phyloP scores from a whole-genome alignment of 2,797 vertebrate species.

The Choloepus didactylus region DNA sequence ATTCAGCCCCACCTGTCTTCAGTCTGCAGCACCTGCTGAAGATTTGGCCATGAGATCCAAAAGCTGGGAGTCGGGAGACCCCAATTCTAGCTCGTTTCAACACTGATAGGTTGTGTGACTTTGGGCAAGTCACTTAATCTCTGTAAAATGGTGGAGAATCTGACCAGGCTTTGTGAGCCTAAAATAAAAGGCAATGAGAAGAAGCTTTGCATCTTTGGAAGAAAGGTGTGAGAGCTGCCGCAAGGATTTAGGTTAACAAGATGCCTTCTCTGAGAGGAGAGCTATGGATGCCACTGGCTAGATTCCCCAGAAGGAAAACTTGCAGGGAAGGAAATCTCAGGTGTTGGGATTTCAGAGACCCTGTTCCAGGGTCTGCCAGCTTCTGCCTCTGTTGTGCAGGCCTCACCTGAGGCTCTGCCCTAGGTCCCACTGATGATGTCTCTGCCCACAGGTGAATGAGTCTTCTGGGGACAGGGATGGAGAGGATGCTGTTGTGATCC shows the following conservation, averaged over 20 bases:
- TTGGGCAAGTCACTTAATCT: not conserved
- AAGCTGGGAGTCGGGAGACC: not conserved
- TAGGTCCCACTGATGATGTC: not conserved
- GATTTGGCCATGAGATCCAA: not conserved
- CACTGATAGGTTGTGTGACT: not conserved
- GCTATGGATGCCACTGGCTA: not conserved
- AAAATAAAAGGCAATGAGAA: slow-evolving; percentile 18
- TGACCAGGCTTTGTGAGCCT: not conserved
- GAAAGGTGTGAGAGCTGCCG: not conserved
- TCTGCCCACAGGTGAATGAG: slow-evolving; percentile 80
- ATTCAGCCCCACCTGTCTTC: not conserved
- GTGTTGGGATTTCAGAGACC: not conserved
- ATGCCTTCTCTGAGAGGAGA: not conserved
- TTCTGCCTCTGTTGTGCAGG: not conserved
- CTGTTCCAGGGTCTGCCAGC: not conserved
- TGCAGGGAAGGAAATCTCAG: not conserved
- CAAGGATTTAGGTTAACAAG: slow-evolving; percentile 17
- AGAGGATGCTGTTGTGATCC: slow-evolving; percentile 93
- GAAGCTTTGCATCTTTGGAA: slow-evolving; percentile 17
- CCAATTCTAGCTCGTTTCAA: slow-evolving; percentile 2
- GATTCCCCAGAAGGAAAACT: not conserved
- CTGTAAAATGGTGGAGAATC: not conserved
- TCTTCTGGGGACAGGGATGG: slow-evolving; percentile 82
- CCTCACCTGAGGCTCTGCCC: not conserved
- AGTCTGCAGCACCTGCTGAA: not conserved